phyloP scores from a whole-genome alignment of 1,140 invertebrate species.

The Copidosoma floridanum region DNA sequence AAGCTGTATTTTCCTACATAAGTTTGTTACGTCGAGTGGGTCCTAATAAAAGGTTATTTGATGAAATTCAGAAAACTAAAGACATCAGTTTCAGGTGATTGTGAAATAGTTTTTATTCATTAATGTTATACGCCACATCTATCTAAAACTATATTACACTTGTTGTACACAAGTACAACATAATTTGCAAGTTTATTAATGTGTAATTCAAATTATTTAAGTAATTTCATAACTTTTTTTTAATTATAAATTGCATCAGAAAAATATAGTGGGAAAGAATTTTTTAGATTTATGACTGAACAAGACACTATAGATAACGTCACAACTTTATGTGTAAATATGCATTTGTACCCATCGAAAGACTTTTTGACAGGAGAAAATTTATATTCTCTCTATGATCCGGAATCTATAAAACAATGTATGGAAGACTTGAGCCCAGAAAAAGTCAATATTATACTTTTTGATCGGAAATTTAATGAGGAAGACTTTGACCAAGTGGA shows the following conservation, averaged over 20 bases:
- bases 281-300: constrained; percentile 64
- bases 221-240: too few relatives aligned
- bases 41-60: constrained; percentile 67
- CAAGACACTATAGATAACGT: constrained; percentile 72
- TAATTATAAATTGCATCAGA: constrained; percentile 18
- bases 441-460: constrained; percentile 72
- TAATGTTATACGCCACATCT: too few relatives aligned
- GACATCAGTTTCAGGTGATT: constrained; percentile 62
- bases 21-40: constrained; percentile 65
- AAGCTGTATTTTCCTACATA: constrained; percentile 72
- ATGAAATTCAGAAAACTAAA: constrained; percentile 69
- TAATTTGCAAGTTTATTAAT: too few relatives aligned
- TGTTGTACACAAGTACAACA: neutral
- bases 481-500: constrained; percentile 64
- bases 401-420: constrained; percentile 66
- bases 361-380: constrained; percentile 76
- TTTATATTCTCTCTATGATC: constrained; percentile 77
- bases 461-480: constrained; percentile 61
- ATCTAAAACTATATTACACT: constrained; percentile 3
- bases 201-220: too few relatives aligned
- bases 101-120: too few relatives aligned
- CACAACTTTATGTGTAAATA: constrained; percentile 71
- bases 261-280: too few relatives aligned
- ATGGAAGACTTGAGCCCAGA: constrained; percentile 67
- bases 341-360: constrained; percentile 75